Conservation (phyloP, 2,888 invertebrate species). For the Macrophya annulata region DNA sequence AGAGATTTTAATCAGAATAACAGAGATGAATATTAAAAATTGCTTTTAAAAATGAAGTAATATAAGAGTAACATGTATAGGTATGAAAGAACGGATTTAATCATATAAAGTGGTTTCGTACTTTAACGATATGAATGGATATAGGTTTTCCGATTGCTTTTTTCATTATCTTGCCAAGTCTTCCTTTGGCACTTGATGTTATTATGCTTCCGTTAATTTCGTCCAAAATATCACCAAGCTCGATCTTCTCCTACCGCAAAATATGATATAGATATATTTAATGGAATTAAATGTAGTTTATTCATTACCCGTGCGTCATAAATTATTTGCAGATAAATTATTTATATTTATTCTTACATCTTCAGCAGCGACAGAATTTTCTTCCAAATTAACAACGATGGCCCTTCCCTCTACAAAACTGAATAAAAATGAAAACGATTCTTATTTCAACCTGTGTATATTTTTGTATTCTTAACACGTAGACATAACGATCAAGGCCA, state of each 20-base stretch:
- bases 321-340: not conserved
- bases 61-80: too few species aligned
- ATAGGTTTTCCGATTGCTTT: slow-evolving; percentile 80
- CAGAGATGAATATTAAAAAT: not conserved
- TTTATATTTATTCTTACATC: slow-evolving; percentile 80
- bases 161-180: slow-evolving; percentile 80
- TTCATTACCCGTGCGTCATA: not conserved
- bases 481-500: slow-evolving; percentile 10
- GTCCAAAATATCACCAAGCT: slow-evolving; percentile 84
- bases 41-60: not conserved
- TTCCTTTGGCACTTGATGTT: slow-evolving; percentile 79
- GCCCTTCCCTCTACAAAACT: slow-evolving; percentile 84
- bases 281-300: not conserved
- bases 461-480: not conserved
- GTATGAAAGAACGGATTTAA: not conserved
- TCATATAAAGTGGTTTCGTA: slow-evolving; percentile 66
- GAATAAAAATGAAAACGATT: slow-evolving; percentile 61
- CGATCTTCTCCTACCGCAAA: slow-evolving; percentile 81
- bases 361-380: slow-evolving; percentile 84
- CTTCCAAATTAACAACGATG: slow-evolving; percentile 82
- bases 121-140: slow-evolving; percentile 81
- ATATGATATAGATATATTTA: slow-evolving; percentile 30
- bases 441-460: not conserved
- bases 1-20: slow-evolving; percentile 6
- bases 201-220: slow-evolving; percentile 83